Conservation (phyloP, 2,113 vertebrate genomes). For the Strigops habroptila region DNA sequence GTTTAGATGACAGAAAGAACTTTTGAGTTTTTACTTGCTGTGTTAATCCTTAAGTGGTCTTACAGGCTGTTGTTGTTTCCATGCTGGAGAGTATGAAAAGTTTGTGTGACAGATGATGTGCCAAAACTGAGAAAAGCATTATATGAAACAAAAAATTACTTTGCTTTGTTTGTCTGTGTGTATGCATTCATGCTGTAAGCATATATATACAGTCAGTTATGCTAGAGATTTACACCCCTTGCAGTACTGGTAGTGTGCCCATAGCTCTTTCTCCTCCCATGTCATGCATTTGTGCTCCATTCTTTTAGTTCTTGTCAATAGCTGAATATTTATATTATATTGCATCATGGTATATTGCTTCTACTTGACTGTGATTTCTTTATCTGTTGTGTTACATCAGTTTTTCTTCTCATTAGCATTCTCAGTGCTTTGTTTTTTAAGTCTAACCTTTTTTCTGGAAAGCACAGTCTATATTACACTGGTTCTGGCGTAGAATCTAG, state of each 20-base stretch:
- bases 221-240: background rate
- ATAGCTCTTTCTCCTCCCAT: background rate
- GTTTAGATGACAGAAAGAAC: background rate
- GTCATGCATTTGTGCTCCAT: background rate
- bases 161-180: rapidly evolving
- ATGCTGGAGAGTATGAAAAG: background rate
- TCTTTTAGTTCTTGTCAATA: background rate
- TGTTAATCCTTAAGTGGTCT: background rate
- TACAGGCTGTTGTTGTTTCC: background rate
- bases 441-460: background rate
- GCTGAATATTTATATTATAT: background rate
- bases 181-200: background rate
- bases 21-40: background rate
- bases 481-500: background rate
- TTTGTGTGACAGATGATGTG: background rate
- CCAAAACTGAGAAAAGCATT: background rate
- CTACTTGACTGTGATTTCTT: background rate
- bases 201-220: background rate
- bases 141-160: background rate
- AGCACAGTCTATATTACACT: background rate
- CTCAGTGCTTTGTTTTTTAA: background rate
- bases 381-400: background rate
- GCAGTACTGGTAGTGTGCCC: background rate
- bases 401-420: background rate
- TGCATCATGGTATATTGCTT: background rate